Base-by-base conservation (phyloP, 2,113 vertebrate species). In the Pelodiscus sinensis region DNA sequence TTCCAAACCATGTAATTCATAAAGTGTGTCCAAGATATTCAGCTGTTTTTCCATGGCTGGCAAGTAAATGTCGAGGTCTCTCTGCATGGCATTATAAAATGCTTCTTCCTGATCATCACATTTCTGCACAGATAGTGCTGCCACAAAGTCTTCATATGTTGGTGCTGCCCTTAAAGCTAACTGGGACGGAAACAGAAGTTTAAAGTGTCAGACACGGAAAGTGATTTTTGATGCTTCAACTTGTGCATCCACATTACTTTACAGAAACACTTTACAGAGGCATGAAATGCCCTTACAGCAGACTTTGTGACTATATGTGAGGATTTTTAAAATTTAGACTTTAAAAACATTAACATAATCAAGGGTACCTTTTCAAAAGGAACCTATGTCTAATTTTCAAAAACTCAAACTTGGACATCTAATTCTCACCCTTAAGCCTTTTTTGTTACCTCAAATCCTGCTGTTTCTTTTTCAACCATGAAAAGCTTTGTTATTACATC, bases 31-130 rank as follows among this genome's bases (percentile, higher is more conserved):
- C 94, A 99, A 98, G 93, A 99, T 98, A 83, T 95, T 97, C 94
- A 99, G 98, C 97, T 99, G 99, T 87, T 98, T 98, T 96, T 99
- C 98, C 99, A 99, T 99, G 94, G 99, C 99, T 12, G 99, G 99
- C 89, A 99, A 98, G 96, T 99, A 99, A 92, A 98, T 56, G 79
- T 96, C 98, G 94, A 99, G 98, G 96, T 99, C 99, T 60, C 98
- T 98, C 96, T 98, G 98, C 98, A 99, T 98, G 82, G 98, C 98
- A 11, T 75, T 97, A 86, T 90, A 94, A 96, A 99, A 99, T 25
- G 97, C 95, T 85, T 98, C 98, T 96, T 99, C 98, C 97, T 98
- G 97, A 96, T 99, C 98, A 84, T 99, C 98, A 0, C 98, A 99
- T 79, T 98, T 98, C 54, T 96, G 97, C 12, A 98, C 96, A 85